Conservation (phyloP, 2,113 vertebrate species). For the Rhinolophus ferrumequinum region DNA sequence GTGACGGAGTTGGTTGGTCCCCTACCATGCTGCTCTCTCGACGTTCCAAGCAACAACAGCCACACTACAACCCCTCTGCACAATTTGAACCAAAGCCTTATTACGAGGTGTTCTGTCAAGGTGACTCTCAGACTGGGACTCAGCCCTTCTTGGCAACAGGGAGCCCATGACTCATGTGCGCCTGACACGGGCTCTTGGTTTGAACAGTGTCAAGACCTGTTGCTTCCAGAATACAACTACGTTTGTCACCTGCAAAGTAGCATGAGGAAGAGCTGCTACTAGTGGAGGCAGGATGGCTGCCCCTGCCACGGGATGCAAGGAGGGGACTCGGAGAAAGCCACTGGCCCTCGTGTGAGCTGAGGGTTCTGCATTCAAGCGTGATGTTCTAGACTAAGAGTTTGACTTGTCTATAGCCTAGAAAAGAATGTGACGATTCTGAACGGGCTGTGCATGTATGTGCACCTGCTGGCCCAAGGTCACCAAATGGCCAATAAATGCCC, state of each 20-base stretch:
- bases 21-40: slow-evolving; percentile 2
- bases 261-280: slow-evolving; percentile 51
- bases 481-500: not conserved
- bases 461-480: not conserved
- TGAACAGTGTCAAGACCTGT: slow-evolving; percentile 32
- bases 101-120: not conserved
- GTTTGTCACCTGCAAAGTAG: slow-evolving; percentile 53
- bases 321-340: slow-evolving; percentile 28
- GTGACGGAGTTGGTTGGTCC: not conserved
- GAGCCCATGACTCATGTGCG: not conserved
- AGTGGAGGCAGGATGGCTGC: not conserved
- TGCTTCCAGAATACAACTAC: slow-evolving; percentile 38
- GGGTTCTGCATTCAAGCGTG: not conserved
- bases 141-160: not conserved
- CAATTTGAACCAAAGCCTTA: not conserved
- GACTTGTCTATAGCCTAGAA: not conserved
- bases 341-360: fast-evolving
- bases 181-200: not conserved
- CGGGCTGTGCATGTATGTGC: not conserved
- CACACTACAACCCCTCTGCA: not conserved
- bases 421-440: not conserved
- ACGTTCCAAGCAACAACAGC: not conserved
- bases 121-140: slow-evolving; percentile 8
- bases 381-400: not conserved
- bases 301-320: not conserved